Base-by-base conservation (phyloP, 2,888 invertebrate genomes). In the Luperina nickerlii region DNA sequence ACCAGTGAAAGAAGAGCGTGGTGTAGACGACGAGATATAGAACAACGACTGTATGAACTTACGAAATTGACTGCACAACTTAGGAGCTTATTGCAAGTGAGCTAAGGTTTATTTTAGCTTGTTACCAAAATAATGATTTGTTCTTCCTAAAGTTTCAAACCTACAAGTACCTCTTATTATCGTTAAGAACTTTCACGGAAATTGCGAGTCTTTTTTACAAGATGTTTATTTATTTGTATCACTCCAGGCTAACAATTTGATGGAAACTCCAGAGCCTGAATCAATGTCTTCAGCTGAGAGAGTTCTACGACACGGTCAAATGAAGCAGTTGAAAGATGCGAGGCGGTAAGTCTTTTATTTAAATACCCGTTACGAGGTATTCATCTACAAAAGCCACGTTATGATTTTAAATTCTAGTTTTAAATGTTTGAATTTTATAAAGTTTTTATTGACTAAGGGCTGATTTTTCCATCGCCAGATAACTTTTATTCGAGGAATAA, bases 231-330 rank as follows among this genome's bases (percentile, higher is more conserved):
- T 32, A 0, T 57, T 72, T 57, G 70, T 9, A 27, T 91, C 90
- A 0, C 13, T 65, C 6, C 86, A 98, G 97, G 98, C 97, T 82
- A 98, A 98, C 88, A 97, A 97, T 85, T 94, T 98, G 90, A 95
- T 97, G 90, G 97, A 97, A 83, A 94, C 94, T 0, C 89, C 93
- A 0, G 94, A 96, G 70, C 95, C 96, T 0, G 97, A 97, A 79
- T 93, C 96, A 18, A 96, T 97, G 93, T 97, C 97, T 0, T 98
- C 98, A 81, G 96, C 98, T 0, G 99, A 99, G 92, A 97, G 99
- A 81, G 97, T 98, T 0, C 97, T 98, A 83, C 97, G 99, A 67
- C 98, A 99, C 91, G 99, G 99, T 0, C 99, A 99, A 94, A 95
- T 99, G 87, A 98, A 98, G 91, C 98, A 99, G 85, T 96, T 99